A percentile compares a stretch with the other conserved stretches of the same genome.
phyloP scores from a whole-genome alignment of 2,888 invertebrate genomes.

The Norana najaformis region DNA sequence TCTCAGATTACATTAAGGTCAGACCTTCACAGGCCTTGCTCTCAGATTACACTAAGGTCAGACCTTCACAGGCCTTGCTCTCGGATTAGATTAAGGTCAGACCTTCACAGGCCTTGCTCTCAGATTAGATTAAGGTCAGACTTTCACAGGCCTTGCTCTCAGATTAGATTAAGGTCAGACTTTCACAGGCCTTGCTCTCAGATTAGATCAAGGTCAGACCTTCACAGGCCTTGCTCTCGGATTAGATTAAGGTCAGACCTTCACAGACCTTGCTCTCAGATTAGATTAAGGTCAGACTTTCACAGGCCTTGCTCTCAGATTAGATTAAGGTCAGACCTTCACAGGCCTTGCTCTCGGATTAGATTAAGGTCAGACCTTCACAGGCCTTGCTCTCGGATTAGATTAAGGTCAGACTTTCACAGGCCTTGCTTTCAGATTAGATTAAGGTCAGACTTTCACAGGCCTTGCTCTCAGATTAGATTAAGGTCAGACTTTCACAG shows the following conservation, averaged over 20 bases:
- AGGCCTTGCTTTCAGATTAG: background rate
- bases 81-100: background rate
- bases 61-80: background rate
- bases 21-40: background rate
- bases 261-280: background rate
- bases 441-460: background rate
- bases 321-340: slow-evolving; percentile 67
- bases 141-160: slow-evolving; percentile 76
- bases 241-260: background rate
- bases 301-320: background rate
- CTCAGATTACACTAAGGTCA: background rate
- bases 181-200: no score
- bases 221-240: background rate
- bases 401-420: background rate
- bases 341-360: slow-evolving; percentile 74
- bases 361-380: no score
- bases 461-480: background rate
- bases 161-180: no score
- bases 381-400: no score
- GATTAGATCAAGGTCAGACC: background rate
- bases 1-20: no score
- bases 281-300: background rate
- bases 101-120: background rate
- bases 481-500: background rate
- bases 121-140: slow-evolving; percentile 41